phyloP scores from a whole-genome alignment of 2,113 vertebrate genomes.

The Tupaia tana region DNA sequence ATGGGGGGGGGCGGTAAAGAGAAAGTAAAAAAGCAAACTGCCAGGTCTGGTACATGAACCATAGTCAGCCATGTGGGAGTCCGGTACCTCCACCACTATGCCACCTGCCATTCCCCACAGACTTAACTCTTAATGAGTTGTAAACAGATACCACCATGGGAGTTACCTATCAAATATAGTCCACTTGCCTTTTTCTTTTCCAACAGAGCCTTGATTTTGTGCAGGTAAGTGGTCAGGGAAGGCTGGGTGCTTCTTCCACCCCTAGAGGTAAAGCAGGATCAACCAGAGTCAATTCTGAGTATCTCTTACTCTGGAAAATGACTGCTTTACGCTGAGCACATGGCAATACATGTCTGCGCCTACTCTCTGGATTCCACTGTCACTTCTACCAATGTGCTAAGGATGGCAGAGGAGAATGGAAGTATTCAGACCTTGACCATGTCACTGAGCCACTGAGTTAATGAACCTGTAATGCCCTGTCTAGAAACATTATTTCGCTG shows the following conservation, averaged over 20 bases:
- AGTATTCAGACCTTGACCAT: background rate
- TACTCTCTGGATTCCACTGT: background rate
- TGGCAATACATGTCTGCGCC: background rate
- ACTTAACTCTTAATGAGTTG: background rate
- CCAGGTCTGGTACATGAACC: no score
- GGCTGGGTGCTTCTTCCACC: background rate
- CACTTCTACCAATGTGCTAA: background rate
- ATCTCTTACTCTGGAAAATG: background rate
- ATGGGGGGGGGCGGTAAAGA: no score
- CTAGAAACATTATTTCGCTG: background rate
- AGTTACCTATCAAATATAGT: background rate
- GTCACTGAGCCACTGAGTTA: background rate
- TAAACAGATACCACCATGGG: background rate
- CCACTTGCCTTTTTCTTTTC: background rate
- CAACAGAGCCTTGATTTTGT: conserved; percentile 15
- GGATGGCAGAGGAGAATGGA: background rate
- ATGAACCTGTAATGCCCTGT: background rate
- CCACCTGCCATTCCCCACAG: background rate
- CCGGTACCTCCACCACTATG: no score
- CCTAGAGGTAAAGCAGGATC: background rate
- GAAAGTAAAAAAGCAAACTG: no score
- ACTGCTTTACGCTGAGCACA: background rate
- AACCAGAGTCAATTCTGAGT: background rate
- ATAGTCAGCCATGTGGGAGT: no score
- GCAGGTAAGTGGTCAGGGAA: background rate